These are phyloP conservation scores for Hyaena hyaena DNA, from an alignment of 2,113 vertebrate genomes.

Conservation along the genomic window DNA sequence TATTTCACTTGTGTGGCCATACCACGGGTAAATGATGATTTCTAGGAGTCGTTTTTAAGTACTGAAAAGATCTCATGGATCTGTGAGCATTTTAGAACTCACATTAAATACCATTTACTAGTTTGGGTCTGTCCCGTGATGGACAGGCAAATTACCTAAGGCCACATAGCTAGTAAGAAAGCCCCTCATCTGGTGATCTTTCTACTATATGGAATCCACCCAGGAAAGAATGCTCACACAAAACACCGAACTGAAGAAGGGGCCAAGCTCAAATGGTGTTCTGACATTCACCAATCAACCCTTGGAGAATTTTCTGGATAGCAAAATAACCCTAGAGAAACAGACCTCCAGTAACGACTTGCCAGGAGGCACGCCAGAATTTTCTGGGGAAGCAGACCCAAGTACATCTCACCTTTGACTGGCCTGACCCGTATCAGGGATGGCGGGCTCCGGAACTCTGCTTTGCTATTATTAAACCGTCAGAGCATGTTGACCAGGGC, in stretches of 20 bases:
- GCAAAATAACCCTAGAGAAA: slow-evolving; percentile 10
- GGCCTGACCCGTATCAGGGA: not conserved
- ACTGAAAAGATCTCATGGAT: not conserved
- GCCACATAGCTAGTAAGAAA: not conserved
- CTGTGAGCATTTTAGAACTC: not conserved
- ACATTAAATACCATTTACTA: not conserved
- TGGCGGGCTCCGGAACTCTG: not conserved
- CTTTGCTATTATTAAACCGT: not conserved
- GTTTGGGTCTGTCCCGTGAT: not conserved
- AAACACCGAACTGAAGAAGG: not conserved
- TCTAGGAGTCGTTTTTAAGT: not conserved
- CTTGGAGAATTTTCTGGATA: not conserved
- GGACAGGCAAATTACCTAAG: not conserved
- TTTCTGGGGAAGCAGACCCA: not conserved
- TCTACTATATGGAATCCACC: not conserved
- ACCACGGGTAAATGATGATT: not conserved
- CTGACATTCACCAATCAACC: not conserved
- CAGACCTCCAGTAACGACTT: not conserved
- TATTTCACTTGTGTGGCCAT: not conserved
- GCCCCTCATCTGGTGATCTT: not conserved
- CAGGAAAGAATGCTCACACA: not conserved
- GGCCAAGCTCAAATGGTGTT: not conserved
- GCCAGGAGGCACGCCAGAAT: not conserved
- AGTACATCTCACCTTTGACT: not conserved
- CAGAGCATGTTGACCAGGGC: not conserved